phyloP scores from a whole-genome alignment of 2,888 invertebrate species.

The Tortricodes alternella region DNA sequence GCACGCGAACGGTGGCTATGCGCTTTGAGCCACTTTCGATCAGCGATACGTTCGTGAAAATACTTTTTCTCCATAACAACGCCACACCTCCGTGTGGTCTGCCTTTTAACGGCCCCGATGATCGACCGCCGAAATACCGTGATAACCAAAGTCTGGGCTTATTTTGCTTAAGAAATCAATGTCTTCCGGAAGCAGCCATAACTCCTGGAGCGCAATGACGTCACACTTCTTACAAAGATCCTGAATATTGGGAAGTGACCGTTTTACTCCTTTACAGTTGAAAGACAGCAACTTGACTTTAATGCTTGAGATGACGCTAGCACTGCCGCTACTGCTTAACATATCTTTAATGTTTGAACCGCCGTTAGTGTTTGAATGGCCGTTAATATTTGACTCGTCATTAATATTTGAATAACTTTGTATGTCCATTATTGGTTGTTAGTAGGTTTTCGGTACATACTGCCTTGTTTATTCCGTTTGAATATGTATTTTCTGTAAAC shows the following conservation, averaged over 20 bases:
- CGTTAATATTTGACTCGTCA: too few relatives aligned
- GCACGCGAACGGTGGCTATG: neutral
- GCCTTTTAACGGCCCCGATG: neutral
- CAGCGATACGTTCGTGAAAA: neutral
- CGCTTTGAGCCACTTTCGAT: neutral
- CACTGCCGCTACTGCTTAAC: too few relatives aligned
- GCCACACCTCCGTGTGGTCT: neutral
- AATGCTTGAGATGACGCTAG: too few relatives aligned
- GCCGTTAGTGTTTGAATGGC: too few relatives aligned
- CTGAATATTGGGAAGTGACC: neutral
- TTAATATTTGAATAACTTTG: too few relatives aligned
- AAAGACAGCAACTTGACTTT: neutral
- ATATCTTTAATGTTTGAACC: too few relatives aligned
- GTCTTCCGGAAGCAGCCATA: conserved; percentile 6
- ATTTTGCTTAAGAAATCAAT: neutral
- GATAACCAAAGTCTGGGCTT: neutral
- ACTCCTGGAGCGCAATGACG: conserved; percentile 7
- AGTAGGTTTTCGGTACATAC: neutral
- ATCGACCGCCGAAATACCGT: conserved; percentile 8
- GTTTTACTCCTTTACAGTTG: conserved; percentile 4
- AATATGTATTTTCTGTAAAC: neutral
- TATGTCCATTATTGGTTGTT: neutral
- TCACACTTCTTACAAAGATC: neutral
- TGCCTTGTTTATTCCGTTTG: neutral
- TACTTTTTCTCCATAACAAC: neutral